Conservation (phyloP, 1,140 invertebrate genomes). For the Conopomorpha cramerella region DNA sequence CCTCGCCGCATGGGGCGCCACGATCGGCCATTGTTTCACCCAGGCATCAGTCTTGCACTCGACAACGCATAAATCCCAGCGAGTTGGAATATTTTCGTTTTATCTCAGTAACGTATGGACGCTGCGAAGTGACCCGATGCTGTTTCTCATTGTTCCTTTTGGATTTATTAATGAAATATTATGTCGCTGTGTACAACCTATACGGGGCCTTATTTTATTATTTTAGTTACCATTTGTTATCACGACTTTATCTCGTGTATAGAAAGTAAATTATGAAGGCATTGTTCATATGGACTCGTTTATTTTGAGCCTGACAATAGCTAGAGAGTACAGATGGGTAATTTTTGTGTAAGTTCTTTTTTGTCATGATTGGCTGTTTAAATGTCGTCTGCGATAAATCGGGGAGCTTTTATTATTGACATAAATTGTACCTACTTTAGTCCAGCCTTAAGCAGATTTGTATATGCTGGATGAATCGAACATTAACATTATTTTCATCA, state of each 20-base stretch:
- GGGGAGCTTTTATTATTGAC: too few species aligned
- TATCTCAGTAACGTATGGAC: slow-evolving; percentile 58
- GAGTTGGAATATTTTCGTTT: slow-evolving; percentile 48
- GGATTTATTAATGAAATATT: slow-evolving; percentile 59
- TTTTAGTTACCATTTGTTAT: slow-evolving; percentile 59
- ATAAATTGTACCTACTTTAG: too few species aligned
- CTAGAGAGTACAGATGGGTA: too few species aligned
- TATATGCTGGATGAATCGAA: too few species aligned
- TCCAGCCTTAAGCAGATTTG: too few species aligned
- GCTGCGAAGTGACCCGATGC: slow-evolving; percentile 56
- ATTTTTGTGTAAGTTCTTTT: too few species aligned
- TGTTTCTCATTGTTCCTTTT: slow-evolving; percentile 41
- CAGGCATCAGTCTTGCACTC: slow-evolving; percentile 33
- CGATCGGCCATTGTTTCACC: slow-evolving; percentile 48
- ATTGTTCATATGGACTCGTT: slow-evolving; percentile 49
- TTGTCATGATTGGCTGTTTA: too few species aligned
- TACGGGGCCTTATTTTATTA: slow-evolving; percentile 52
- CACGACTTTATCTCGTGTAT: slow-evolving; percentile 54
- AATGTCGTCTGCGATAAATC: too few species aligned
- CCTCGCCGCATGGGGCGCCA: slow-evolving; percentile 50
- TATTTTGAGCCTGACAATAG: slow-evolving; percentile 42
- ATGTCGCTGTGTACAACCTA: slow-evolving; percentile 43
- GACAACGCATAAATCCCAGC: slow-evolving; percentile 56
- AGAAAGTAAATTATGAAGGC: slow-evolving; percentile 55
- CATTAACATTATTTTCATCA: too few species aligned